Evolutionary conservation across 2,113 vertebrate genomes (phyloP).

Genomic region (Ploceus nigricollis): DNA sequence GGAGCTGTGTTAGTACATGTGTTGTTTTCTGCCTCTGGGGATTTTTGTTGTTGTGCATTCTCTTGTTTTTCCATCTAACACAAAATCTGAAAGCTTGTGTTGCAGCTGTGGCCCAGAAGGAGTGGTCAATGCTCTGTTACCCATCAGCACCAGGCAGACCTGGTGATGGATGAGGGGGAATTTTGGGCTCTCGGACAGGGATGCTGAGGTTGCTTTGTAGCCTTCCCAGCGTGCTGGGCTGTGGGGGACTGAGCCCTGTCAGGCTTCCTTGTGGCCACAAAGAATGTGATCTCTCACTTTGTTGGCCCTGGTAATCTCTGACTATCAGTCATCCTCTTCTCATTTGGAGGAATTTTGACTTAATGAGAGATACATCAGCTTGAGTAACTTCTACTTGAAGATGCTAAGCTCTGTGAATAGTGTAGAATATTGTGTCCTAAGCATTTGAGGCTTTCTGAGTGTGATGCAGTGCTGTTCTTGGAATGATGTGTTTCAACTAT

Average conservation of each 20-base stretch:
- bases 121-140: neutral
- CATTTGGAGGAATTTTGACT: constrained; percentile 29
- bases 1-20: neutral
- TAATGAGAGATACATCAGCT: constrained; percentile 34
- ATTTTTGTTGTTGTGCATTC: neutral
- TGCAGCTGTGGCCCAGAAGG: neutral
- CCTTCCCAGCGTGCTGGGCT: accelerated
- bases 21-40: neutral
- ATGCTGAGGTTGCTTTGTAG: neutral
- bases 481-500: constrained; percentile 60
- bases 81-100: neutral
- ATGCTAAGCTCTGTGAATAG: constrained; percentile 37
- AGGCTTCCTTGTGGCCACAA: neutral
- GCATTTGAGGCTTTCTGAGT: constrained; percentile 49
- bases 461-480: constrained; percentile 42
- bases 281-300: neutral
- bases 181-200: accelerated
- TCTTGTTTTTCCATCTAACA: neutral
- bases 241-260: neutral
- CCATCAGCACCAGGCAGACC: neutral
- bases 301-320: neutral
- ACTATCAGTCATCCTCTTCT: constrained; percentile 15
- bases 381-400: constrained; percentile 61
- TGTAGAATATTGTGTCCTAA: neutral
- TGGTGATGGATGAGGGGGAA: neutral